A percentile compares a stretch with the other conserved stretches of the same genome.
These are phyloP conservation scores for Andrena chrysosceles DNA, from an alignment of 2,888 invertebrate species.

Conservation along the genomic window DNA sequence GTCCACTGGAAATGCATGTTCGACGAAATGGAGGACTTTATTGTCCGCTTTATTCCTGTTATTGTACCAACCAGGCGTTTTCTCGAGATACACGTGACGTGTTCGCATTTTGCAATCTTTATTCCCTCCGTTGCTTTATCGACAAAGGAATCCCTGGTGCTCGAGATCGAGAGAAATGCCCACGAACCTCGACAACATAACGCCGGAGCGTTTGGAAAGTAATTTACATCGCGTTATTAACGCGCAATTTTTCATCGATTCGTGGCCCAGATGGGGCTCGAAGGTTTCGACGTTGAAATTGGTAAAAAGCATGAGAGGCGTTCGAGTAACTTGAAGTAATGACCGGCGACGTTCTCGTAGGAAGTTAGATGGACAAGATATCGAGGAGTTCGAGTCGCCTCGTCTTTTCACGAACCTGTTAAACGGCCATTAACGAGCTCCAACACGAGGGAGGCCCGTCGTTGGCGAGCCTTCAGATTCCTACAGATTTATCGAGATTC, in stretches of 20 bases:
- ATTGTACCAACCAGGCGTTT: background rate
- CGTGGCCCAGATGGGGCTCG: background rate
- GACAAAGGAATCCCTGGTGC: background rate
- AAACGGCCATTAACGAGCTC: conserved; percentile 61
- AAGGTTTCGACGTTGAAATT: background rate
- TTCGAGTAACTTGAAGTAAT: conserved; percentile 37
- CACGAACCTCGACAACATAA: background rate
- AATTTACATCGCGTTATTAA: background rate
- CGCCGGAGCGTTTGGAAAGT: background rate
- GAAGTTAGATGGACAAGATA: conserved; percentile 57
- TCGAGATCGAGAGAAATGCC: background rate
- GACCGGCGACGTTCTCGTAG: conserved; percentile 24
- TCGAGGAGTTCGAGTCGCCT: conserved; percentile 54
- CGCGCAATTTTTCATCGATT: conserved; percentile 1
- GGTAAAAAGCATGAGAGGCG: conserved; percentile 31
- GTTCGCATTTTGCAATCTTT: background rate
- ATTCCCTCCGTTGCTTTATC: background rate
- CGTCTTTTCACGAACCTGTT: conserved; percentile 62
- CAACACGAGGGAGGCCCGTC: conserved; percentile 20
- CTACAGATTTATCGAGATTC: conserved; percentile 37
- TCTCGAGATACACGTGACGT: background rate
- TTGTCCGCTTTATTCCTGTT: conserved; percentile 39
- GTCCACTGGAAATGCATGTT: conserved; percentile 40
- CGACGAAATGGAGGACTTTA: conserved; percentile 45
- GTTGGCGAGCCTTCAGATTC: conserved; percentile 31